Evolutionary conservation across 2,113 vertebrate genomes (phyloP).

Genomic region (Lethenteron reissneri): DNA sequence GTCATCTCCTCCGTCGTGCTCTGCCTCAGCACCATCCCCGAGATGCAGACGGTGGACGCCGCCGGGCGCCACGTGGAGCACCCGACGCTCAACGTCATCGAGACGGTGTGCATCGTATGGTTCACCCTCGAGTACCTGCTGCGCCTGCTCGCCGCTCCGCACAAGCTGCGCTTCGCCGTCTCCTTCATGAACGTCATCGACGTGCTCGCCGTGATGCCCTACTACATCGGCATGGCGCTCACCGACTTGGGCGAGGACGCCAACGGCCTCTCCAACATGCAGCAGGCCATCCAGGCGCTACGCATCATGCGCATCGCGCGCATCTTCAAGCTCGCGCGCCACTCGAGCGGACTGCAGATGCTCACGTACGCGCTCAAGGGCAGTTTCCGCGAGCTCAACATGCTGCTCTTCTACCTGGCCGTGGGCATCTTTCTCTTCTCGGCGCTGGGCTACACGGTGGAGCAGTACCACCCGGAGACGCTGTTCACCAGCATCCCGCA

Average conservation of each 20-base stretch:
- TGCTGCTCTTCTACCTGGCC: constrained; percentile 85
- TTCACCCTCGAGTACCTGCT: constrained; percentile 74
- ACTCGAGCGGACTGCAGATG: constrained; percentile 75
- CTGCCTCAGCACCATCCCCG: constrained; percentile 81
- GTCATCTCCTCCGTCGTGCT: constrained; percentile 65
- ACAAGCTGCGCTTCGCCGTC: constrained; percentile 54
- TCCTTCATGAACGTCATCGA: constrained; percentile 89
- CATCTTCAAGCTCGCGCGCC: constrained; percentile 80
- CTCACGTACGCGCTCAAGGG: constrained; percentile 72
- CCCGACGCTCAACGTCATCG: constrained; percentile 60
- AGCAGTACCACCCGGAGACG: constrained; percentile 78
- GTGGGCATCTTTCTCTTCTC: constrained; percentile 94
- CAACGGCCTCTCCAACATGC: constrained; percentile 71
- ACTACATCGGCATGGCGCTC: constrained; percentile 63
- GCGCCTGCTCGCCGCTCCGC: constrained; percentile 57
- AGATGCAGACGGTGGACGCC: constrained; percentile 49
- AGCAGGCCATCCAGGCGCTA: constrained; percentile 75
- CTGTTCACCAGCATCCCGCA: constrained; percentile 95
- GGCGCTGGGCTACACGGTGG: constrained; percentile 77
- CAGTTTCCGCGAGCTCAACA: constrained; percentile 74
- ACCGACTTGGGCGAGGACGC: constrained; percentile 55
- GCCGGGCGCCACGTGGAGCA: constrained; percentile 64
- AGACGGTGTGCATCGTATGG: constrained; percentile 77
- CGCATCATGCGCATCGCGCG: constrained; percentile 74
- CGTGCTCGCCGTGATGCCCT: constrained; percentile 67